A percentile compares a stretch with the other conserved stretches of the same genome.
Evolutionary conservation across 2,888 invertebrate species (phyloP).

Genomic region (Xiphydria camelus): DNA sequence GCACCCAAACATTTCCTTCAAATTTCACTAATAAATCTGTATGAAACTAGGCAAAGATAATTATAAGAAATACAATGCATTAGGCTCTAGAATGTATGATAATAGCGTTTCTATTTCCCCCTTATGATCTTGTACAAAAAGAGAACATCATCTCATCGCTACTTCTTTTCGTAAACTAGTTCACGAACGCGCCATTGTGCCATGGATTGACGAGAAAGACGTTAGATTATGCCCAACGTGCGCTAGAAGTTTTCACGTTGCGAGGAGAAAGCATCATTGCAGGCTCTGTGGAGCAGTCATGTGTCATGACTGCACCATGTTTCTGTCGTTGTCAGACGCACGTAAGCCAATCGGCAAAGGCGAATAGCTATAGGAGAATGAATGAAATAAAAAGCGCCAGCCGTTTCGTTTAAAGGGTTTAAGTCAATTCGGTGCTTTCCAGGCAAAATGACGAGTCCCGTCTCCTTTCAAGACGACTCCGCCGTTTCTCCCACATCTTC

Average conservation of each 20-base stretch:
- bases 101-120: no score
- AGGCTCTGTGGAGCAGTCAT: slow-evolving; percentile 91
- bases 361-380: no score
- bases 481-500: slow-evolving; percentile 42
- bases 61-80: no score
- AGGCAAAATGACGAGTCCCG: slow-evolving; percentile 66
- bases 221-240: slow-evolving; percentile 91
- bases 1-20: slow-evolving; percentile 1
- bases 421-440: slow-evolving; percentile 18
- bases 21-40: no score
- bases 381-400: background rate
- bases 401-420: background rate
- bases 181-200: slow-evolving; percentile 73
- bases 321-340: slow-evolving; percentile 78
- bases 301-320: slow-evolving; percentile 89
- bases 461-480: slow-evolving; percentile 49
- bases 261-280: slow-evolving; percentile 94
- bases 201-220: slow-evolving; percentile 91
- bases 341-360: slow-evolving; percentile 62
- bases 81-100: no score
- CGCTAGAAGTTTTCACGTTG: slow-evolving; percentile 83
- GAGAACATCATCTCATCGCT: slow-evolving; percentile 8
- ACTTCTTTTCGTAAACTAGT: slow-evolving; percentile 54
- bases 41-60: no score
- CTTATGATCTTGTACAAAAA: no score